Base-by-base conservation (phyloP, 2,113 vertebrate genomes). In the Leptodactylus fuscus region DNA sequence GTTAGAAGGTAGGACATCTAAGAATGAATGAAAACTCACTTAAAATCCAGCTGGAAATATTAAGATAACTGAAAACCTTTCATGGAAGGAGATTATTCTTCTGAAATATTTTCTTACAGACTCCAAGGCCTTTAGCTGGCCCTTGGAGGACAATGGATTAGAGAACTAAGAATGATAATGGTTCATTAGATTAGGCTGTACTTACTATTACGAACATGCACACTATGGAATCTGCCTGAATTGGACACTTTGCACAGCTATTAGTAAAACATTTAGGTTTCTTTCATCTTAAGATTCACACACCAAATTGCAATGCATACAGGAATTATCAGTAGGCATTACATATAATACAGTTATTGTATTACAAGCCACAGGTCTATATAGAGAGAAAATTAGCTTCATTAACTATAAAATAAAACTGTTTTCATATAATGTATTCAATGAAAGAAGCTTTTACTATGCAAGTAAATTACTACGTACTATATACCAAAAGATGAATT, bases 131-230 rank as follows among this genome's bases (percentile, higher is more conserved):
- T 75, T 75, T 48, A 75, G 44, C 71, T 48, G 20, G 71, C 71
- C 71, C 24, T 75, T 29, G 15, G 41, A 75, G 46, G 49, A 48
- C 46, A 75, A 48, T 75, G 24, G 71, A 75, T 75, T 75, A 75
- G 27, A 29, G 44, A 48, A 48, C 71, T 75, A 75, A 75, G n/a
- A 22, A 74, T 46, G 70, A 74, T 41, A 74, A 74, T 44, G 70
- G 70, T 27, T 74, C 0, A 24, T 36, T 44, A 24, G 38, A 46
- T 46, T 46, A 74, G 70, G 70, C 41, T 13, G 12, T 46, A 74
- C 13, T 16, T 67, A 34, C 62, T 67, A 67, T 67, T 20, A 32
- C 36, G 41, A 44, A 41, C 22, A 27, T 46, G 13, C 41, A n/a
- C 12, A 74, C 20, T 46, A n/a, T 27, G 12, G n/a, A 46, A 74